Base-by-base conservation (phyloP, 2,113 vertebrate genomes). In the Hiodon tergisus region DNA sequence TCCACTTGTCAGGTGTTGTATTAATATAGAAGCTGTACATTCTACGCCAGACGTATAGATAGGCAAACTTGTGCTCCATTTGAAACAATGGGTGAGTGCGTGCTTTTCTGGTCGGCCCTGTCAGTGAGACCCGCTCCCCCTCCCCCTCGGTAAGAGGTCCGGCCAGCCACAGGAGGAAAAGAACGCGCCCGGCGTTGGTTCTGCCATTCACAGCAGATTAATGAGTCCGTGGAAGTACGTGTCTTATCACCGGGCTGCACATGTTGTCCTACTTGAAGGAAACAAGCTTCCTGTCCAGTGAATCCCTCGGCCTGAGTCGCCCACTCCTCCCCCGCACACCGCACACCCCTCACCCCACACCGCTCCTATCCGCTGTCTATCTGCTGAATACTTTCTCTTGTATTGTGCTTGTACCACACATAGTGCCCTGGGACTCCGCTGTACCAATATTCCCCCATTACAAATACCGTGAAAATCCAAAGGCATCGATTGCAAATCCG, bases 181-280 rank as follows among this genome's bases (percentile, higher is more conserved):
- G 4, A 69, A 78, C 77, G 69, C 78, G 78, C 77, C 77, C 78
- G 73, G 77, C n/a, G n/a, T n/a, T n/a, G n/a, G n/a, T n/a, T n/a
- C 82, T 84, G 77, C 73, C 66, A 71, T 78, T 81, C 81, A 72
- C 78, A 80, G 77, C 78, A 81, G 79, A 84, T 80, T 82, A 82
- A 84, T 84, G 80, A 84, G 81, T 52, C 61, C 52, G 67, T 79
- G 79, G 77, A 79, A 80, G 78, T 76, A 76, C 80, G 79, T 79
- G 75, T 73, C 79, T 84, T 84, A 82, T 84, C 82, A 69, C 71
- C 16, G 76, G 66, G 60, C 67, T 76, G 82, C 82, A 84, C 82
- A 81, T 84, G 82, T 80, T 84, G 72, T 82, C 75, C 76, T 77
- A 76, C 75, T 79, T 74, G 77, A 78, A 63, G 73, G 74, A 62